Evolutionary conservation across 2,888 invertebrate genomes (phyloP).

Genomic region (Cartodere bifasciata): DNA sequence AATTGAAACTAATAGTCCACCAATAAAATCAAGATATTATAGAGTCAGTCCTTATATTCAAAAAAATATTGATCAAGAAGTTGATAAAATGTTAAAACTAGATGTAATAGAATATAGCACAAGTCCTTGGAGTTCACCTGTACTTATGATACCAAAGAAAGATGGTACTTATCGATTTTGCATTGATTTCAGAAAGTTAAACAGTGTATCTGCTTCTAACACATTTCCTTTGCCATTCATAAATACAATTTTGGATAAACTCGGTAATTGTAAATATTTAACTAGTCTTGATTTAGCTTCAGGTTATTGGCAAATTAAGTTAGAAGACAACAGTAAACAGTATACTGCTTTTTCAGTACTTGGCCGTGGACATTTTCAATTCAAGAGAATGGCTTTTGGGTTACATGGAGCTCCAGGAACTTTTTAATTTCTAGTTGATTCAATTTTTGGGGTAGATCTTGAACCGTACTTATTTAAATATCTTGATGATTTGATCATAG

Average conservation of each 20-base stretch:
- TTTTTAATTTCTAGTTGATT: conserved; percentile 7
- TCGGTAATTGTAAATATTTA: conserved; percentile 7
- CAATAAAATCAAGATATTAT: conserved; percentile 4
- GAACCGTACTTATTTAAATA: conserved; percentile 9
- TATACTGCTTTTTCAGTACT: conserved; percentile 9
- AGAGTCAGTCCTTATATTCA: conserved; percentile 1
- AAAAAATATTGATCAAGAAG: conserved; percentile 7
- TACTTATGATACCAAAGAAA: conserved; percentile 8
- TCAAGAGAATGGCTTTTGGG: conserved; percentile 7
- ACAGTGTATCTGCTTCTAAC: conserved; percentile 4
- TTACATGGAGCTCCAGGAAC: conserved; percentile 9
- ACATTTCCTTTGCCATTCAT: conserved; percentile 8
- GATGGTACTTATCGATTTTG: conserved; percentile 6
- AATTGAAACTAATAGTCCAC: conserved; percentile 3
- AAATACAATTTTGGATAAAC: conserved; percentile 6
- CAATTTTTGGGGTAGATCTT: conserved; percentile 7
- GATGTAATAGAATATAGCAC: conserved; percentile 7
- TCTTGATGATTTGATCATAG: conserved; percentile 7
- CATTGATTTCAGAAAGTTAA: conserved; percentile 7
- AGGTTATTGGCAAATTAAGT: conserved; percentile 4
- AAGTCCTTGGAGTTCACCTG: conserved; percentile 7
- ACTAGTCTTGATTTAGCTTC: conserved; percentile 3
- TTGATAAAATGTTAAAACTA: conserved; percentile 10
- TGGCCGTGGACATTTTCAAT: conserved; percentile 8
- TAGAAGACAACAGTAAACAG: conserved; percentile 4